Evolutionary conservation across 2,113 vertebrate genomes (phyloP), one percentile per base, ranked within the genome.

Genomic region (Charadrius vociferus): DNA sequence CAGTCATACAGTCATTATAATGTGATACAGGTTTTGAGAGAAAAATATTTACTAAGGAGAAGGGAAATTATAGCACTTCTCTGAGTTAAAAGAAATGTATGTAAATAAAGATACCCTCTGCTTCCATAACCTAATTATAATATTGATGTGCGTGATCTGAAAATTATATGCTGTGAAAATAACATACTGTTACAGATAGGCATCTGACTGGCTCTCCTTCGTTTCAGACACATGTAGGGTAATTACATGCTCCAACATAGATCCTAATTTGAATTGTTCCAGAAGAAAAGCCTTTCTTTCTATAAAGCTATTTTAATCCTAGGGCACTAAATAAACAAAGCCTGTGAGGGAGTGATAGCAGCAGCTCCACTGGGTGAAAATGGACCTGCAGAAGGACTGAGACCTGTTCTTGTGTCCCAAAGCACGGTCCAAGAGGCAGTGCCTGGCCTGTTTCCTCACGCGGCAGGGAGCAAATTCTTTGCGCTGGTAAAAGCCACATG

Each of bases 21-120:
- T 0, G 1, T 36, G 61, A 47, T 50, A 19, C 32, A 47, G 37
- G 15, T 56, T 86, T 53, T 30, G 49, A 75, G 71, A 80, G 80
- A 52, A 89, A 84, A 89, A 61, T 53, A 68, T 86, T 95, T 84
- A 79, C 39, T 53, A 15, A 67, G 65, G 68, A 68, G 83, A 79
- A 71, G 29, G 65, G 72, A 95, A 95, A 95, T 85, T 32, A 65
- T 20, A 94, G 47, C 72, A 37, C 43, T 87, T 83, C 49, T 73
- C 41, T 39, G 83, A 85, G 49, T 68, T 70, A 92, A 82, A 95
- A 66, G 47, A 81, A 81, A 61, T 72, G 61, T 77, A 27, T 68
- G 83, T 72, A 95, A 95, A 97, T 72, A 97, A 84, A 87, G 81
- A 75, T 94, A 81, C 56, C 65, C 88, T 95, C 72, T 87, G 91